phyloP scores from a whole-genome alignment of 1,140 invertebrate species.

The Mizuhopecten yessoensis region DNA sequence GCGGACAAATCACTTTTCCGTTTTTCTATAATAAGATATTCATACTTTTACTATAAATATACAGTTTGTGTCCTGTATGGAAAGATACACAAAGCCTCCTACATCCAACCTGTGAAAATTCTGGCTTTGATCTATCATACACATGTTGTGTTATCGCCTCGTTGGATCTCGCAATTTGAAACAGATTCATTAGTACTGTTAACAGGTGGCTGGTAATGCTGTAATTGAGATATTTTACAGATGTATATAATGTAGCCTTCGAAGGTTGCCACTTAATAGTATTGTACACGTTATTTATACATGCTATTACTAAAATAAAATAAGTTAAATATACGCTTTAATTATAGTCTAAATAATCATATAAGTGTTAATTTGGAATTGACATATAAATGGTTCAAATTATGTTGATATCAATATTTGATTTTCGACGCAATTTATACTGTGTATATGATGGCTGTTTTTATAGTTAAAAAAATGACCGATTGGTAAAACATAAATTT shows the following conservation, averaged over 20 bases:
- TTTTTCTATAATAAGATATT: background rate
- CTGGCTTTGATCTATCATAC: constrained; percentile 16
- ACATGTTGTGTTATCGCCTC: background rate
- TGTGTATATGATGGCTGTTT: background rate
- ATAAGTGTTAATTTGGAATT: background rate
- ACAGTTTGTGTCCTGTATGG: background rate
- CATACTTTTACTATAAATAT: background rate
- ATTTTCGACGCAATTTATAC: background rate
- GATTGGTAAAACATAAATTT: too few relatives aligned
- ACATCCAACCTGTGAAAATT: background rate
- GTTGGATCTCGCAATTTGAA: background rate
- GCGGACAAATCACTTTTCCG: background rate
- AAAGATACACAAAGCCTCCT: background rate
- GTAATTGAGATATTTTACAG: constrained; percentile 20
- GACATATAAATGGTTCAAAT: background rate
- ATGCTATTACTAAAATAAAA: background rate
- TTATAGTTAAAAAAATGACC: background rate
- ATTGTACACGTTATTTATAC: constrained; percentile 26
- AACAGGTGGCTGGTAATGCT: constrained; percentile 1
- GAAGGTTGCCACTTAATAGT: background rate
- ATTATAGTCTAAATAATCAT: background rate
- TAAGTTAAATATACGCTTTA: background rate
- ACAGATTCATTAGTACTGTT: constrained; percentile 34
- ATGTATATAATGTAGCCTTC: background rate
- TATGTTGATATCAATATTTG: too few relatives aligned